A percentile compares a stretch with the other conserved stretches of the same genome.
These are phyloP conservation scores for Cryptocephalus primarius DNA, from an alignment of 2,888 invertebrate genomes.

Conservation along the genomic window DNA sequence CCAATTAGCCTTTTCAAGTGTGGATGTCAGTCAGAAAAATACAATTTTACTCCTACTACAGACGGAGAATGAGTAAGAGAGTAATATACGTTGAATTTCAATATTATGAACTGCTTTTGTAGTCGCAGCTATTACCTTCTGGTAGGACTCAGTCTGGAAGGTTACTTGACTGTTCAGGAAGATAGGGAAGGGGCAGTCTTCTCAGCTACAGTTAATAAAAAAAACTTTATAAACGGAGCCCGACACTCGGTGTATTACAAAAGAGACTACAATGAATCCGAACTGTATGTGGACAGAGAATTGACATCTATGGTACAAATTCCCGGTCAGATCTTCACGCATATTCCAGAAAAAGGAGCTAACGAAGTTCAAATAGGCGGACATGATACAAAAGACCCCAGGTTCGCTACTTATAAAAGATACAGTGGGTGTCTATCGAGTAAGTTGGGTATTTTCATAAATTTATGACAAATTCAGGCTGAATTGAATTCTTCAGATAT, in stretches of 20 bases:
- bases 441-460: conserved; percentile 38
- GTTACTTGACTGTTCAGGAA: conserved; percentile 75
- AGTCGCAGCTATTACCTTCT: conserved; percentile 76
- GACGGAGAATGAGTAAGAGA: conserved; percentile 65
- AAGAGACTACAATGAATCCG: conserved; percentile 60
- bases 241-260: conserved; percentile 65
- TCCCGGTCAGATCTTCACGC: conserved; percentile 55
- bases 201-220: conserved; percentile 63
- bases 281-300: conserved; percentile 64
- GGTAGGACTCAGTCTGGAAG: conserved; percentile 72
- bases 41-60: conserved; percentile 70
- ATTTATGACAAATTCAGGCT: not conserved
- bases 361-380: conserved; percentile 84
- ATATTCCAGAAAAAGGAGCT: conserved; percentile 56
- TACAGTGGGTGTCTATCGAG: conserved; percentile 86
- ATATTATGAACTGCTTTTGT: conserved; percentile 1
- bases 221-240: conserved; percentile 73
- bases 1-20: conserved; percentile 78
- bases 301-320: conserved; percentile 59
- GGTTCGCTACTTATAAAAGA: conserved; percentile 72
- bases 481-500: conserved; percentile 51
- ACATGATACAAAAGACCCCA: conserved; percentile 70
- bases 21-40: conserved; percentile 65
- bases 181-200: conserved; percentile 65
- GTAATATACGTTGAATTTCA: conserved; percentile 1